Percentiles rank a stretch among this genome's conserved stretches.
phyloP scores from a whole-genome alignment of 2,113 vertebrate genomes.

The Fregetta grallaria region DNA sequence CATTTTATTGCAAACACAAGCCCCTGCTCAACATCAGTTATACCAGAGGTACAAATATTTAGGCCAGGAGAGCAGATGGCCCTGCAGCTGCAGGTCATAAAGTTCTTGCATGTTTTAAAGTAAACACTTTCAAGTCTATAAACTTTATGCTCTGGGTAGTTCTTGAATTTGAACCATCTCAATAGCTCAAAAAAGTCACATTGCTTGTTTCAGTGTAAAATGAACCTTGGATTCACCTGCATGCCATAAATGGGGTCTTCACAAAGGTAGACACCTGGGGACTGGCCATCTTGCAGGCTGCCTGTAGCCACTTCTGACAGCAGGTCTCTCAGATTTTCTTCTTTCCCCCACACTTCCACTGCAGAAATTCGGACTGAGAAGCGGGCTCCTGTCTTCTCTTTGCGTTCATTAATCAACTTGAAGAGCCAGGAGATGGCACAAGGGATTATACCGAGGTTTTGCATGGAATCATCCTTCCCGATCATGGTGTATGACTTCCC shows the following conservation, averaged over 20 bases:
- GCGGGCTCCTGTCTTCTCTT: conserved; percentile 95
- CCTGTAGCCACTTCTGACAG: conserved; percentile 95
- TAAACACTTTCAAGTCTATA: conserved; percentile 59
- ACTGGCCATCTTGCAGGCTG: conserved; percentile 95
- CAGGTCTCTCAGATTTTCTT: conserved; percentile 95
- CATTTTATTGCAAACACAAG: conserved; percentile 49
- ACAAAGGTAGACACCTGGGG: conserved; percentile 97
- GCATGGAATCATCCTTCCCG: conserved; percentile 92
- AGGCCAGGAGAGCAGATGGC: conserved; percentile 68
- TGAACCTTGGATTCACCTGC: conserved; percentile 81
- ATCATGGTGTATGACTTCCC: conserved; percentile 99
- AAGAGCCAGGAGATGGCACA: conserved; percentile 99
- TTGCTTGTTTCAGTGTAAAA: neutral
- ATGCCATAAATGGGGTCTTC: conserved; percentile 99
- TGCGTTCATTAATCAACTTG: conserved; percentile 94
- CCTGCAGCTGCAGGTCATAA: conserved; percentile 69
- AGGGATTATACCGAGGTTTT: conserved; percentile 95
- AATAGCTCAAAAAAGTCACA: neutral
- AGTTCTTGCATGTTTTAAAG: conserved; percentile 56
- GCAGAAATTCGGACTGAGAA: conserved; percentile 98
- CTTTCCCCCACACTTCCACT: conserved; percentile 97
- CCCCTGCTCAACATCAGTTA: conserved; percentile 65
- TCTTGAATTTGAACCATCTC: neutral
- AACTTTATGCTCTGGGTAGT: neutral
- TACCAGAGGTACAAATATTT: conserved; percentile 75